Conservation (phyloP, 2,888 invertebrate species). For the Syritta pipiens region DNA sequence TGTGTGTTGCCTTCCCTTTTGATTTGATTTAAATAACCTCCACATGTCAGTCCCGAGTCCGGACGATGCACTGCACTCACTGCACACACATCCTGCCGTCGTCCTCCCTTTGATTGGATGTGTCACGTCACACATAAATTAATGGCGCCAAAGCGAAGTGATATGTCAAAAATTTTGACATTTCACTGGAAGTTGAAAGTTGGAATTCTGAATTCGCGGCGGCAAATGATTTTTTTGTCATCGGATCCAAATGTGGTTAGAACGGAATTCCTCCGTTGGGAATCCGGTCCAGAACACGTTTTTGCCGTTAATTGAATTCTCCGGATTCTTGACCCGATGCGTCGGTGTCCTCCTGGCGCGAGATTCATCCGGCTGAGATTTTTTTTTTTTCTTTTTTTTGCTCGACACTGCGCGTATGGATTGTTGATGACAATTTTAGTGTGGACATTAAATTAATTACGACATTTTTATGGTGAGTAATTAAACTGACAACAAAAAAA, state of each 20-base stretch:
- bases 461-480: slow-evolving; percentile 44
- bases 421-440: slow-evolving; percentile 37
- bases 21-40: slow-evolving; percentile 39
- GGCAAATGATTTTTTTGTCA: neutral
- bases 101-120: neutral
- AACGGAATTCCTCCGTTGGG: too few species aligned
- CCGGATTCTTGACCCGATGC: too few species aligned
- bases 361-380: too few species aligned
- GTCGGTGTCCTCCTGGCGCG: too few species aligned
- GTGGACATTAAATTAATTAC: slow-evolving; percentile 40
- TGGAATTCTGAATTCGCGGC: slow-evolving; percentile 23
- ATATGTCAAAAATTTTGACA: slow-evolving; percentile 47
- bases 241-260: slow-evolving; percentile 27
- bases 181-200: too few species aligned
- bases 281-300: too few species aligned
- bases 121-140: slow-evolving; percentile 10
- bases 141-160: slow-evolving; percentile 50
- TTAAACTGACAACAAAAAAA: too few species aligned
- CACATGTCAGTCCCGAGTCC: neutral
- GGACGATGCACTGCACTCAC: neutral
- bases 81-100: neutral
- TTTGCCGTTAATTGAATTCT: too few species aligned
- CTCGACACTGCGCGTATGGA: too few species aligned
- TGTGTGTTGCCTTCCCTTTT: neutral
- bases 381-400: too few species aligned